Base-by-base conservation (phyloP, 2,888 invertebrate genomes). In the Cheilosia vernalis region DNA sequence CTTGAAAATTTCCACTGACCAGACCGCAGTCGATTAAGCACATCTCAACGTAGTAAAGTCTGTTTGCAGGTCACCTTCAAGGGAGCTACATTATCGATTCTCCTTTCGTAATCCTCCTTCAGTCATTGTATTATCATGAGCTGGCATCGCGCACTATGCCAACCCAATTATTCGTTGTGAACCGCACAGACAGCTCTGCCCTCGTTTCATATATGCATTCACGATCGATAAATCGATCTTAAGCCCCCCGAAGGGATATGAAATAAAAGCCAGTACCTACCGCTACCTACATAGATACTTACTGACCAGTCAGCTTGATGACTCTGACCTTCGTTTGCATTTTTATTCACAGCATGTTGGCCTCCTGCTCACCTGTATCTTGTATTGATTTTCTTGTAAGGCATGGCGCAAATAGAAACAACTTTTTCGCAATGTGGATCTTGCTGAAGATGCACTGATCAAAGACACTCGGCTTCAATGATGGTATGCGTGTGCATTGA, bases 321-420 rank as follows among this genome's bases (percentile, higher is more conserved):
- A 66, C 74, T 85, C 61, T 85, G 85, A 81, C 85, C 85, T 81
- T 85, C 81, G 76, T 72, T 85, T 85, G 72, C 55, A 67, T 76
- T 85, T 79, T 72, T 64, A 44, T 73, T 56, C 21, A 72, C 37
- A 30, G 13, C 40, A n/a, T 56, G 30, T 63, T 61, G 76, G 33
- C 51, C 70, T 47, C 30, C 21, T 17, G 27, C 40, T 70, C 24
- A 9, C n/a, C 21, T 40, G 9, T 30, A 53, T 51, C 30, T 30
- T 53, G 61, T 61, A 19, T 64, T 64, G 56, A 53, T 63, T 74
- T 51, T 55, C 42, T 61, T 40, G 44, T 40, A 44, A 51, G 37
- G 49, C 24, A 51, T 30, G 30, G 40, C 77, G 47, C 55, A 69
- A 64, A 56, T 55, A 61, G 55, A 47, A 84, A 67, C 70, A 66